Evolutionary conservation across 2,888 invertebrate genomes (phyloP), one percentile per base, ranked within the genome.

Genomic region (Mylabris sibirica): DNA sequence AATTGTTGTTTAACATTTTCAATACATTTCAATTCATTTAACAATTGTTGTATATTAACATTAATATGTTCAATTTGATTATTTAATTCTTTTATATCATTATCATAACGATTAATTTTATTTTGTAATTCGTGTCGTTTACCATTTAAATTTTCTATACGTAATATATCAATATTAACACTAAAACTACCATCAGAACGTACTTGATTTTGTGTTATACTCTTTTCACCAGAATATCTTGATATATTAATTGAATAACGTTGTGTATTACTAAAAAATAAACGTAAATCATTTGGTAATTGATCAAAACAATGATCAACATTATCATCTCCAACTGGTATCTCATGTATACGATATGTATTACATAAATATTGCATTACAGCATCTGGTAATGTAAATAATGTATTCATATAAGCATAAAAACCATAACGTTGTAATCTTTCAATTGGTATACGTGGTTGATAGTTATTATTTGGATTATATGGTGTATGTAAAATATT

Each of bases 301-400:
- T 84, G 81, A 0, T 88, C 88, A 30, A 88, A 87, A 79, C 88
- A 86, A 11, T 88, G 85, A 76, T 90, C 89, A 0, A 92, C 91
- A 53, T 84, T 85, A 0, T 88, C 85, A 63, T 88, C 88, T 1
- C 94, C 95, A 22, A 94, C 87, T 0, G 94, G 93, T 78, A 94
- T 91, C 63, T 87, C 87, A 77, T 94, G 90, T 17, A 95, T 85
- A 1, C 84, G 80, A 82, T 91, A 91, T 63, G 88, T 88, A 22
- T 85, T 85, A 77, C 92, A 91, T 35, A 95, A 83, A 80, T 91
- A 94, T 20, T 90, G 89, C 71, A 91, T 84, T 38, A 95, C 89
- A 0, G 92, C 88, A 30, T 87, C 87, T 0, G 94, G 94, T 0
- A 91, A 93, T 0, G 90, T 87, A 60, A 94, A 85, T 0, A 92